A percentile compares a stretch with the other conserved stretches of the same genome.
phyloP scores from a whole-genome alignment of 2,113 vertebrate species.

The Mola mola region DNA sequence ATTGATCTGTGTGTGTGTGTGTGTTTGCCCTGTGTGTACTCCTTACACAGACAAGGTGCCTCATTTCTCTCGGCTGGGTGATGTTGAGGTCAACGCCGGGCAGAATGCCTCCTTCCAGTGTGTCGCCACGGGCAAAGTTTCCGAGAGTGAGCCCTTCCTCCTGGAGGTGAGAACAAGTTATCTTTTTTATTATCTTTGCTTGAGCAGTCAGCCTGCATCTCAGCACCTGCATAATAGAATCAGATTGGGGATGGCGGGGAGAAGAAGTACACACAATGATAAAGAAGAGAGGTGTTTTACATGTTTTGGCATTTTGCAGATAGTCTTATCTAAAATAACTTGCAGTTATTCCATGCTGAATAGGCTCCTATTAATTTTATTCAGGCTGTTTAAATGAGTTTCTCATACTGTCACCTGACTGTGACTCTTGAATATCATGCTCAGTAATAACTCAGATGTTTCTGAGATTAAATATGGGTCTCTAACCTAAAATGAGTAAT shows the following conservation, averaged over 20 bases:
- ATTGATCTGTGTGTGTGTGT: conserved; percentile 12
- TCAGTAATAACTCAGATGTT: background rate
- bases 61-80: conserved; percentile 91
- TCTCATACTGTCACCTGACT: too few species aligned
- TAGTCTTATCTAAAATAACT: conserved; percentile 1
- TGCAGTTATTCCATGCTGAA: background rate
- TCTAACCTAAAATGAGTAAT: background rate
- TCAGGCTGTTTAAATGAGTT: conserved; percentile 2
- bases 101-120: conserved; percentile 94
- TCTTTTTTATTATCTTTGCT: conserved; percentile 7
- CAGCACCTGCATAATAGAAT: conserved; percentile 8
- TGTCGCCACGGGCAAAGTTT: conserved; percentile 85
- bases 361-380: background rate
- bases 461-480: background rate
- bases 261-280: background rate
- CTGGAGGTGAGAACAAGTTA: conserved; percentile 85
- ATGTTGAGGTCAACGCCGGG: conserved; percentile 91
- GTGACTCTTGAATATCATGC: background rate
- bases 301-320: conserved; percentile 15
- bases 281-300: background rate
- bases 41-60: conserved; percentile 87
- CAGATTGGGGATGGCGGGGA: background rate
- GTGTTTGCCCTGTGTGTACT: conserved; percentile 33
- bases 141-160: conserved; percentile 85
- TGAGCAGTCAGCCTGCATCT: background rate